Conservation (phyloP, 2,888 invertebrate genomes). For the Stenotaenia linearis region DNA sequence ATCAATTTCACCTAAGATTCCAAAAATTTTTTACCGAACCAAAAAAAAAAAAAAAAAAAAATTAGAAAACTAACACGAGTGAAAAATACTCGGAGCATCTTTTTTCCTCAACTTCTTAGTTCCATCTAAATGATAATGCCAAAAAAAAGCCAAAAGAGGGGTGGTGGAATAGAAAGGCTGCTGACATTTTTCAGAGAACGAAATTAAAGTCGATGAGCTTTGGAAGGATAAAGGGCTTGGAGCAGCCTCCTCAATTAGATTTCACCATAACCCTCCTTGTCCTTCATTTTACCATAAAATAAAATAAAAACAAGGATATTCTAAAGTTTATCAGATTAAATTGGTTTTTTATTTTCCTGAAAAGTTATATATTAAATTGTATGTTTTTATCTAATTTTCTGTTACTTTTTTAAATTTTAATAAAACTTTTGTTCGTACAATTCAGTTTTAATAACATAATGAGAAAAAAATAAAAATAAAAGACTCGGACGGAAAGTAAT, state of each 20-base stretch:
- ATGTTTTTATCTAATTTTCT: too few relatives aligned
- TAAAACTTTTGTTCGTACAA: too few relatives aligned
- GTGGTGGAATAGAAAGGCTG: neutral
- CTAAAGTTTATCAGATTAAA: neutral
- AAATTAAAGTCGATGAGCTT: constrained; percentile 24
- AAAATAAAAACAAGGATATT: neutral
- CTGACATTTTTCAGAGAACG: constrained; percentile 15
- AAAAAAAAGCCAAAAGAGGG: too few relatives aligned
- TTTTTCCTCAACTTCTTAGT: neutral
- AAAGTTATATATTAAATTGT: too few relatives aligned
- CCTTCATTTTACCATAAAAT: neutral
- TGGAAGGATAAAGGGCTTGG: neutral
- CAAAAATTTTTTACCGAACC: neutral
- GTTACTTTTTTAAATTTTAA: neutral
- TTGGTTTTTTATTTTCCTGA: neutral
- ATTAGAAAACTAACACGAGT: neutral
- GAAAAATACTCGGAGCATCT: neutral
- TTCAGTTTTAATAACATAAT: too few relatives aligned
- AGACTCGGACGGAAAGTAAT: neutral
- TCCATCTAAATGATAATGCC: constrained; percentile 2
- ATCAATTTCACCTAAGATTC: constrained; percentile 9
- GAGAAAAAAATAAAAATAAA: neutral
- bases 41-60: neutral
- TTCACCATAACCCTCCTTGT: neutral
- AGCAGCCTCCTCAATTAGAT: neutral